Evolutionary conservation across 1,140 invertebrate genomes (phyloP), one percentile per base, ranked within the genome.

Genomic region (Matsumurasca onukii): DNA sequence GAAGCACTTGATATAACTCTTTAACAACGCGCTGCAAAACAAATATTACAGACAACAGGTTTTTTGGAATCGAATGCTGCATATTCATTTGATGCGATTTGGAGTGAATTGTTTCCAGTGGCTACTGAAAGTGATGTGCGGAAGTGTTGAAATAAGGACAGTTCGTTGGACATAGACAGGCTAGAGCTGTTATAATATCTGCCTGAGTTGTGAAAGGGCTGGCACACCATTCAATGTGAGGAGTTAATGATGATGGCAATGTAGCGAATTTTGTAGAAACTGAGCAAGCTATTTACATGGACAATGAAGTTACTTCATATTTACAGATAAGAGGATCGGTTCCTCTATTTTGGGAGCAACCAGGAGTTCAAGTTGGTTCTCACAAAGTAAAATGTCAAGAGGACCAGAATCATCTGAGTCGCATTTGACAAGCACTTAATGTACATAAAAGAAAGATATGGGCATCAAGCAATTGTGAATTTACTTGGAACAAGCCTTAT

Each of bases 221-320:
- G 96, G 96, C 3, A 98, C 96, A 20, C 22, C 93, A 71, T 99
- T 99, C 78, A 98, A 99, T 83, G 97, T 98, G 0, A 84, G 98
- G 73, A n/a, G 93, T 91, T 39, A 98, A 99, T 82, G 98, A 99
- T 83, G 94, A 98, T 79, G 98, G 98, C 0, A 92, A 98, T 84
- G 98, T 99, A 34, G 98, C 98, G 1, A 99, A 99, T 84, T 99
- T 99, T 86, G 97, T 99, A 12, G 98, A 99, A 86, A 99, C 97
- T 0, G 98, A 99, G 82, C 98, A 99, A 83, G 88, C 93, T 0
- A 93, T 97, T 69, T 95, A 89, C 76, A 83, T 98, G 72, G 95
- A 98, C 78, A 89, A 92, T 74, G 91, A 92, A 76, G 84, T 92
- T 0, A 86, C 90, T 2, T 93, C 92, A 13, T 93, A 90, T 76